Evolutionary conservation across 2,797 vertebrate species (phyloP).

Genomic region (Bucorvus abyssinicus): DNA sequence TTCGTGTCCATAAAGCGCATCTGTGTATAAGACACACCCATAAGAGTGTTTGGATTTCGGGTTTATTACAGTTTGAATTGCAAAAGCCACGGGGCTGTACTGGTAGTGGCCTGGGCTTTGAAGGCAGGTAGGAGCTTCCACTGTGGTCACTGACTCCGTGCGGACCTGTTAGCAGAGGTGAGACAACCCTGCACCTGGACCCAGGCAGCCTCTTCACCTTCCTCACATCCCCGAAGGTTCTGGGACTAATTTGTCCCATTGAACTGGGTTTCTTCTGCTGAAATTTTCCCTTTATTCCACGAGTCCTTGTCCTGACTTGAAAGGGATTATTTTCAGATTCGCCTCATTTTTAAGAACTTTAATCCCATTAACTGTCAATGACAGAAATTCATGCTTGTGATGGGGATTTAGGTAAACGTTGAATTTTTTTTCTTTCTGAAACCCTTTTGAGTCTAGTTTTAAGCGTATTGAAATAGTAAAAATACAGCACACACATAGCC

Average conservation of each 20-base stretch:
- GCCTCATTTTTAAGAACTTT: not conserved
- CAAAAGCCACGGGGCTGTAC: fast-evolving
- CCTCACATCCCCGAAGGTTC: not conserved
- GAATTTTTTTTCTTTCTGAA: not conserved
- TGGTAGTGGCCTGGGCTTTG: not conserved
- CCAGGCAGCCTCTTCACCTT: not conserved
- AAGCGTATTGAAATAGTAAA: not conserved
- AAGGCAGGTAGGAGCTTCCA: not conserved
- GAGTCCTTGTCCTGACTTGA: not conserved
- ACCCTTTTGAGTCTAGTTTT: not conserved
- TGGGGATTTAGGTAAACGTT: not conserved
- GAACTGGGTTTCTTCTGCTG: fast-evolving
- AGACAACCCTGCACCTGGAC: not conserved
- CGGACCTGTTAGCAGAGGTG: not conserved
- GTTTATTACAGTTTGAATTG: not conserved
- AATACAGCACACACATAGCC: not conserved
- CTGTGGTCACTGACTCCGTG: not conserved
- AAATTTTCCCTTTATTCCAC: not conserved
- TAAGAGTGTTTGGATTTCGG: not conserved
- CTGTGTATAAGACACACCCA: not conserved
- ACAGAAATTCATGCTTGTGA: not conserved
- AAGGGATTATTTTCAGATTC: not conserved
- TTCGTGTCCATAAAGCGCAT: not conserved
- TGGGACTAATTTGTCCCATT: not conserved
- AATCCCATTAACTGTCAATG: not conserved